phyloP scores from a whole-genome alignment of 2,113 vertebrate genomes.

The Paramisgurnus dabryanus region DNA sequence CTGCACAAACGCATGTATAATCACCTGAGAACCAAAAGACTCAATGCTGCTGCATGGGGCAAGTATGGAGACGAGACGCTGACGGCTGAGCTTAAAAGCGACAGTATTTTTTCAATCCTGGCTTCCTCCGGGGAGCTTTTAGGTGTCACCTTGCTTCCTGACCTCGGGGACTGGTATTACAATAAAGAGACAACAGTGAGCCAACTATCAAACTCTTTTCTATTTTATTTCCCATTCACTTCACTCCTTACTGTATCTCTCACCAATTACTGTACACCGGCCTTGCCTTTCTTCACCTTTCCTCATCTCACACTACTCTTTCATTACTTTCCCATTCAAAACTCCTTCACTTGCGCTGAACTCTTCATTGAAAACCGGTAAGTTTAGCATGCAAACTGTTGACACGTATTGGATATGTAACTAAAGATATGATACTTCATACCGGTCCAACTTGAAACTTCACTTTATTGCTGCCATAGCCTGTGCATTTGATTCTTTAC shows the following conservation, averaged over 20 bases:
- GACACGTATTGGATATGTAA: constrained; percentile 38
- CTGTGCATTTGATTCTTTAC: constrained; percentile 38
- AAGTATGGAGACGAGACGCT: background rate
- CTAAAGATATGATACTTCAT: background rate
- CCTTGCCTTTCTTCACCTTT: constrained; percentile 22
- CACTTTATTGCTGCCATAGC: constrained; percentile 55
- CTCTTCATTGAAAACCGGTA: constrained; percentile 23
- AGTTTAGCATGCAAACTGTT: constrained; percentile 52
- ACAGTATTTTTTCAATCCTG: constrained; percentile 5
- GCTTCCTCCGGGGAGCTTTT: constrained; percentile 5
- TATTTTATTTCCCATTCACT: background rate
- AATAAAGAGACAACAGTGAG: constrained; percentile 34
- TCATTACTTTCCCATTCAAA: background rate
- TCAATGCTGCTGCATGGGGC: background rate
- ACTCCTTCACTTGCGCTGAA: background rate
- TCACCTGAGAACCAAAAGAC: constrained; percentile 34
- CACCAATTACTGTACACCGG: constrained; percentile 9
- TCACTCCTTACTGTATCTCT: background rate
- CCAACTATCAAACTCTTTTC: background rate
- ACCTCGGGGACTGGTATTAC: constrained; percentile 19
- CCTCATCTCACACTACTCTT: background rate
- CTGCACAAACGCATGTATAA: background rate
- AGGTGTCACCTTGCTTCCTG: constrained; percentile 17
- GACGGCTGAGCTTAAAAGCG: constrained; percentile 1
- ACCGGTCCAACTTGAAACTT: constrained; percentile 32